A percentile compares a stretch with the other conserved stretches of the same genome.
Evolutionary conservation across 2,113 vertebrate species (phyloP).

Genomic region (Gymnorhina tibicen): DNA sequence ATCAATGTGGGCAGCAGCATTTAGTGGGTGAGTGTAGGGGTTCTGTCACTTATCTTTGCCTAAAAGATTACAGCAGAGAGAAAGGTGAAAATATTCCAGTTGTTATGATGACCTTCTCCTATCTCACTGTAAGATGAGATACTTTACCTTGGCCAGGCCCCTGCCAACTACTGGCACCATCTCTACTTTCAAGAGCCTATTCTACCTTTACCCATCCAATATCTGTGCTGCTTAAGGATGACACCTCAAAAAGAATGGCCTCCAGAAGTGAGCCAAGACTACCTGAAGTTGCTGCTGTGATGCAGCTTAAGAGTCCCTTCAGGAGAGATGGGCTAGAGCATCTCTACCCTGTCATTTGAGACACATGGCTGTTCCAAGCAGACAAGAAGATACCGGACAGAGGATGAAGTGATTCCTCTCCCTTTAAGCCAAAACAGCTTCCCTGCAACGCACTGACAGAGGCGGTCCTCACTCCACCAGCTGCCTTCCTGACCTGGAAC

Average conservation of each 20-base stretch:
- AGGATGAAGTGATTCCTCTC: not conserved
- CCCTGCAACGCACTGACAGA: not conserved
- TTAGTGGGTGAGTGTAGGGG: not conserved
- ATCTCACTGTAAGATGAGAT: not conserved
- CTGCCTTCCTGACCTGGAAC: not conserved
- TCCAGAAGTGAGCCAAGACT: not conserved
- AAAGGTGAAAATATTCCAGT: not conserved
- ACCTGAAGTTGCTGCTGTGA: not conserved
- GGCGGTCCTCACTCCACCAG: not conserved
- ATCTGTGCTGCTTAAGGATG: not conserved
- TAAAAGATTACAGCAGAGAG: not conserved
- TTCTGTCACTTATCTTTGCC: not conserved
- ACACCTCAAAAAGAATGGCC: rapidly evolving
- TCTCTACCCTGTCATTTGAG: not conserved
- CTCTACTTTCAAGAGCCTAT: not conserved
- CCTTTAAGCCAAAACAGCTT: not conserved
- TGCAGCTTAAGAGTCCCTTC: not conserved
- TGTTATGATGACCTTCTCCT: not conserved
- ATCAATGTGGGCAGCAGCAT: not conserved
- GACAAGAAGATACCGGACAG: not conserved
- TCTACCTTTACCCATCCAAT: not conserved
- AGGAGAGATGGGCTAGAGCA: not conserved
- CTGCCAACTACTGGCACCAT: not conserved
- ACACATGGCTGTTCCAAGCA: not conserved
- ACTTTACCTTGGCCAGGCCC: not conserved